These are phyloP conservation scores for Pseudomugil gertrudae DNA, from an alignment of 2,797 vertebrate species.

Conservation along the genomic window DNA sequence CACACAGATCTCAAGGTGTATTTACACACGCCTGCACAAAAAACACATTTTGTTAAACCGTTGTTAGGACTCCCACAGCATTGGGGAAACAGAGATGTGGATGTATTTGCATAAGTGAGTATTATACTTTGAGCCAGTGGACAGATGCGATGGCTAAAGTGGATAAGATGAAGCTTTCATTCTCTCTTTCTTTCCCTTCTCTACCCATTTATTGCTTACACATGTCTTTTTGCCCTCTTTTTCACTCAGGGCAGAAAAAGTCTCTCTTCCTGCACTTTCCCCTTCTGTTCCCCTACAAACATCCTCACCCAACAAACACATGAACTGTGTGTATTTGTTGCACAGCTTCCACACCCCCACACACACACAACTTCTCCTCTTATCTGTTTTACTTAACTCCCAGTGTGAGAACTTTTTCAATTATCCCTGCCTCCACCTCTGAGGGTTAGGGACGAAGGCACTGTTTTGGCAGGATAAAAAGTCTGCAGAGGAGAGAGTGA, in stretches of 20 bases:
- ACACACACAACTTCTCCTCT: slow-evolving; percentile 43
- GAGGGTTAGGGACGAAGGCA: slow-evolving; percentile 65
- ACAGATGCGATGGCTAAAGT: slow-evolving; percentile 66
- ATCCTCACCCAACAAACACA: slow-evolving; percentile 35
- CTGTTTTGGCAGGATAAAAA: slow-evolving; percentile 74
- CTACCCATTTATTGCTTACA: slow-evolving; percentile 34
- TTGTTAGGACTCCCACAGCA: slow-evolving; percentile 44
- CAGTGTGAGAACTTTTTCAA: slow-evolving; percentile 74
- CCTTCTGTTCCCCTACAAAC: slow-evolving; percentile 31
- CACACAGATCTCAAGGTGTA: slow-evolving; percentile 23
- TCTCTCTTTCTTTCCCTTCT: slow-evolving; percentile 13
- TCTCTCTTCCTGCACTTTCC: slow-evolving; percentile 24
- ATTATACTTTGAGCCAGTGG: slow-evolving; percentile 73
- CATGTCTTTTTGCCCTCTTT: neutral
- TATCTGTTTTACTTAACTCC: slow-evolving; percentile 72
- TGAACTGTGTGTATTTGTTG: slow-evolving; percentile 51
- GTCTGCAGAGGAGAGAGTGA: slow-evolving; percentile 62
- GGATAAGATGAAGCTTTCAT: slow-evolving; percentile 70
- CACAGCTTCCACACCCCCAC: slow-evolving; percentile 32
- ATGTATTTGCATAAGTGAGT: slow-evolving; percentile 79
- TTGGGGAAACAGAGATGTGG: slow-evolving; percentile 61
- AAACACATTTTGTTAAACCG: slow-evolving; percentile 53
- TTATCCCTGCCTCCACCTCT: slow-evolving; percentile 66
- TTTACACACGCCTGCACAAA: slow-evolving; percentile 32
- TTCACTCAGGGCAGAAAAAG: slow-evolving; percentile 24